Base-by-base conservation (phyloP, 2,888 invertebrate genomes). In the Caenorhabditis sp. region DNA sequence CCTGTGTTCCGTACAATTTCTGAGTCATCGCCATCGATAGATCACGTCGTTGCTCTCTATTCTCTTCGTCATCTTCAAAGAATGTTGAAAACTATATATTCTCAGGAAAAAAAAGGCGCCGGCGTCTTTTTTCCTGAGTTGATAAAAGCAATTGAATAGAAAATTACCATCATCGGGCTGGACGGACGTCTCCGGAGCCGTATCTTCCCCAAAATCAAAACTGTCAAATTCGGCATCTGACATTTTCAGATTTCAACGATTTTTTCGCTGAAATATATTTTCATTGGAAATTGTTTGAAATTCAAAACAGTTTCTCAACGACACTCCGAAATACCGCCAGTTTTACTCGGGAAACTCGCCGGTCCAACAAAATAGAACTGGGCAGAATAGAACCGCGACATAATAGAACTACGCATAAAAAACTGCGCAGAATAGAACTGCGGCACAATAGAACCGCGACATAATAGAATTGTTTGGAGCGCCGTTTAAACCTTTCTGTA, bases 211-310 rank as follows among this genome's bases (percentile, higher is more conserved):
- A 0, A 41, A 32, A 17, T 58, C 63, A 11, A 72, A 48, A 41
- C 35, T 50, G 32, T 50, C 62, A 13, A 72, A 63, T 27, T 72
- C 71, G 1, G 62, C 63, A 45, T 63, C 62, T 15, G 72, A 72
- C 72, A 72, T 72, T 26, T 41, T 62, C 15, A 43, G 62, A 46
- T 30, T 53, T 17, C 55, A 70, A 70, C 13, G 13, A 35, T 11
- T 20, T 27, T 41, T 11, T 27, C 50, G 39, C 30, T 15, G n/a
- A 27, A 59, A 45, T 32, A 24, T n/a, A 39, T 52, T 30, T 52
- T 55, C 30, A 30, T 30, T 30, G 6, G 9, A 35, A 35, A 35
- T 13, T 35, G 35, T 35, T 35, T 35, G 11, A 35, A 35, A n/a
- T n/a, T n/a, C n/a, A n/a, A 3, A 52, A 26, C n/a, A 4, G 39